Evolutionary conservation across 2,113 vertebrate species (phyloP).

Genomic region (Boulengeromyrus knoepffleri): DNA sequence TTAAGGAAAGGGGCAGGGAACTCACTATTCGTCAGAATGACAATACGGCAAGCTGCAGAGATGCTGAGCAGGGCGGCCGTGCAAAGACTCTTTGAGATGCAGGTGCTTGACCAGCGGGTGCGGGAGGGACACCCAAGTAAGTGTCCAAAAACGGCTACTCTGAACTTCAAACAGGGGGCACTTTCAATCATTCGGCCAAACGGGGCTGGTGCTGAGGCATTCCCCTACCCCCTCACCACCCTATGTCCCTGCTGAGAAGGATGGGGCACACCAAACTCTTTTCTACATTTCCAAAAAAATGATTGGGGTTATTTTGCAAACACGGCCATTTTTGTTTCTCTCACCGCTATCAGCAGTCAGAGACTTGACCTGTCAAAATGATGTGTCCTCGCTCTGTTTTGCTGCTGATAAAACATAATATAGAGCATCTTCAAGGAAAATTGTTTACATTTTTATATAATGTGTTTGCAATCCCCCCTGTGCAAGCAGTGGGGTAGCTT

Average conservation of each 20-base stretch:
- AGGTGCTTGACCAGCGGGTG: neutral
- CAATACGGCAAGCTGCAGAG: neutral
- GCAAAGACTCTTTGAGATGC: neutral
- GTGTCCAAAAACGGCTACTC: neutral
- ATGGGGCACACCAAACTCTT: neutral
- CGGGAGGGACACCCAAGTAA: neutral
- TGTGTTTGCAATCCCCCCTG: neutral
- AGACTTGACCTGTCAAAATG: neutral
- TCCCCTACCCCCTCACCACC: neutral
- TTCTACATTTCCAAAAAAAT: neutral
- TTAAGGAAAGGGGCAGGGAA: neutral
- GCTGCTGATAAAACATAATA: neutral
- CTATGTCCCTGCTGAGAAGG: neutral
- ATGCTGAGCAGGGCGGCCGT: neutral
- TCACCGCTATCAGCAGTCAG: neutral
- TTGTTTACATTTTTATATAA: neutral
- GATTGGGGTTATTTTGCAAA: neutral
- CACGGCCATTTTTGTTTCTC: neutral
- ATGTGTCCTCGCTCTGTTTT: neutral
- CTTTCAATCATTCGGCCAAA: neutral
- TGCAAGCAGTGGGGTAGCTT: neutral
- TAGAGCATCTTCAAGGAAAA: neutral
- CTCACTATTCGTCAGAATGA: neutral
- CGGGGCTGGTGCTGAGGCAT: neutral
- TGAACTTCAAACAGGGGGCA: neutral